These are phyloP conservation scores for Orchesella flavescens DNA, from an alignment of 2,888 invertebrate genomes.

Conservation along the genomic window DNA sequence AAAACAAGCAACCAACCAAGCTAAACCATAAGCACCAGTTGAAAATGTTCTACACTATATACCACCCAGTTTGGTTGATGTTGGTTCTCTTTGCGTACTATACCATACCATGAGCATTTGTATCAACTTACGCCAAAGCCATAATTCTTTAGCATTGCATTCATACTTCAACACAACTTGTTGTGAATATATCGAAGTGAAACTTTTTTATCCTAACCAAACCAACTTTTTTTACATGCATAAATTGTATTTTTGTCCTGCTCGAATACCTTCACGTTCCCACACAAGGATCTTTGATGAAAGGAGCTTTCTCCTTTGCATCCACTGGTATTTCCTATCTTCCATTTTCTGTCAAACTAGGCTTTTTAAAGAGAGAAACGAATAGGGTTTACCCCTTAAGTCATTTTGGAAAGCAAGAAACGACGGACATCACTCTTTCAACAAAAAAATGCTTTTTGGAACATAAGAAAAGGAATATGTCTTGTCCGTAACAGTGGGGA, in stretches of 20 bases:
- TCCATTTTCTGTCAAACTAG: conserved; percentile 56
- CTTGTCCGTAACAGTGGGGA: conserved; percentile 9
- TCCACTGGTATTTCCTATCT: conserved; percentile 42
- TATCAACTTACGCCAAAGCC: conserved; percentile 19
- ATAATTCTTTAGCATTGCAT: conserved; percentile 47
- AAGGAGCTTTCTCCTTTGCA: conserved; percentile 22
- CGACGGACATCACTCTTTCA: conserved; percentile 36
- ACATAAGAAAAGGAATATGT: conserved; percentile 7
- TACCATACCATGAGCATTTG: too few species aligned
- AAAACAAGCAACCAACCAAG: conserved; percentile 52
- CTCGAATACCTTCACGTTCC: conserved; percentile 50
- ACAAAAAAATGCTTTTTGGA: conserved; percentile 30
- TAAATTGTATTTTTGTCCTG: conserved; percentile 48
- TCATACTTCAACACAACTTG: conserved; percentile 23
- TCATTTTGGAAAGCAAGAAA: conserved; percentile 43
- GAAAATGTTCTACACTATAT: background rate
- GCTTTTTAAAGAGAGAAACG: conserved; percentile 38
- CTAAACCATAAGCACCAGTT: conserved; percentile 32
- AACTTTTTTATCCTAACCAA: conserved; percentile 13
- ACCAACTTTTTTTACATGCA: conserved; percentile 42
- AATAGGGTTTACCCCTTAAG: conserved; percentile 13
- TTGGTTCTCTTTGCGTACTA: too few species aligned
- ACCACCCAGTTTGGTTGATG: too few species aligned
- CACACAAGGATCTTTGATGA: conserved; percentile 51
- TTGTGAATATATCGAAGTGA: conserved; percentile 10